These are phyloP conservation scores for Apostichopus japonicus DNA, from an alignment of 35 echinoderm and acorn worm species.

Conservation along the genomic window DNA sequence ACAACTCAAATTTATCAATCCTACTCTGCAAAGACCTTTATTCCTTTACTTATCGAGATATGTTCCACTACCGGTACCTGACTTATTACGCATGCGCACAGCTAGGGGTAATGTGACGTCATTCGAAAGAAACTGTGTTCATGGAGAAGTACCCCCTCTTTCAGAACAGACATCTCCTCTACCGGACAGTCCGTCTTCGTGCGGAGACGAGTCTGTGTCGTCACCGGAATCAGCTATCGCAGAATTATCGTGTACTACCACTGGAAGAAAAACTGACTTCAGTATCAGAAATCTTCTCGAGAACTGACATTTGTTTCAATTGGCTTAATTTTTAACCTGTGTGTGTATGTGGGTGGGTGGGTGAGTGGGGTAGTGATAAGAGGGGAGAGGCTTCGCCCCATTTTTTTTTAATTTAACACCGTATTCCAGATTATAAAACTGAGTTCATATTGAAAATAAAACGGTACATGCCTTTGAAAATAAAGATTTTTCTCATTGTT, in stretches of 20 bases:
- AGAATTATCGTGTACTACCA: neutral
- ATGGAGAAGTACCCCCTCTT: neutral
- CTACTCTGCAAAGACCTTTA: conserved; percentile 14
- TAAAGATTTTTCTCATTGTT: too few relatives aligned
- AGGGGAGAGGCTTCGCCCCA: too few relatives aligned
- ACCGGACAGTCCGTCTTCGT: conserved; percentile 27
- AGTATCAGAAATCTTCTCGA: conserved; percentile 35
- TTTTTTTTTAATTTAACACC: too few relatives aligned
- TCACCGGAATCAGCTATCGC: neutral
- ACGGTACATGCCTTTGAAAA: too few relatives aligned
- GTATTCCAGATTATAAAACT: too few relatives aligned
- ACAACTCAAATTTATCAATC: conserved; percentile 36
- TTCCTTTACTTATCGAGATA: conserved; percentile 28
- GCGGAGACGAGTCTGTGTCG: conserved; percentile 8
- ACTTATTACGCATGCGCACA: neutral
- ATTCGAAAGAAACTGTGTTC: neutral
- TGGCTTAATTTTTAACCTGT: too few relatives aligned
- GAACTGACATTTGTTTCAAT: neutral
- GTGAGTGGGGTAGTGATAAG: too few relatives aligned
- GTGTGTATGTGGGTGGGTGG: too few relatives aligned
- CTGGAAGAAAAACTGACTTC: conserved; percentile 39
- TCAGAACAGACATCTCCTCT: neutral
- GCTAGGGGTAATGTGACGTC: neutral
- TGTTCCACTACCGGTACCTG: neutral
- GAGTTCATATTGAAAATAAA: too few relatives aligned